These are phyloP conservation scores for Psittacus erithacus DNA, from an alignment of 2,113 vertebrate genomes.

Conservation along the genomic window DNA sequence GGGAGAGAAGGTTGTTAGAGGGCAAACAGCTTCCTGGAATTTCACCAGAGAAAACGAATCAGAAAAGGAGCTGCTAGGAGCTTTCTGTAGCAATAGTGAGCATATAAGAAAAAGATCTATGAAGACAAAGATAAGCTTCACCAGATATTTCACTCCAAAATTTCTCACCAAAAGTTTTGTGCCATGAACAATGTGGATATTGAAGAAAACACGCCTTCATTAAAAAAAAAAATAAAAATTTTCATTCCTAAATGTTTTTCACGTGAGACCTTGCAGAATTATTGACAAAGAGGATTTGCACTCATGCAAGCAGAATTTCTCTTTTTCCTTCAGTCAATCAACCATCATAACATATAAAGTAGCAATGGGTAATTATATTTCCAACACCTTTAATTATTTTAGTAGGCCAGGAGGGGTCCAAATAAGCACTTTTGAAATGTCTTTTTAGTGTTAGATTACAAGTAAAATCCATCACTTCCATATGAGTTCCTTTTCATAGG, in stretches of 20 bases:
- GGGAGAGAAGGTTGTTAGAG: neutral
- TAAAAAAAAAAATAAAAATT: neutral
- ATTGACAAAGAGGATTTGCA: neutral
- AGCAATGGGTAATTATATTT: neutral
- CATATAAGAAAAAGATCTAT: neutral
- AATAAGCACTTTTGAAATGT: conserved; percentile 7
- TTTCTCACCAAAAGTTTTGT: neutral
- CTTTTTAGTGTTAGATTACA: neutral
- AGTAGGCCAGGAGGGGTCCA: neutral
- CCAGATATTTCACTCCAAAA: neutral
- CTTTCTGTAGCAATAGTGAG: neutral
- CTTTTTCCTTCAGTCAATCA: neutral
- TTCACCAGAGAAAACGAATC: neutral
- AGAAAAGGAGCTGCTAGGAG: neutral
- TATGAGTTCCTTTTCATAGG: neutral
- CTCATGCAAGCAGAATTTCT: neutral
- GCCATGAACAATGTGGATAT: neutral
- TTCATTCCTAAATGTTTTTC: neutral
- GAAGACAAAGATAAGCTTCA: conserved; percentile 9
- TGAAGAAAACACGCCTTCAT: neutral
- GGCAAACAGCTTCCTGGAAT: conserved; percentile 1
- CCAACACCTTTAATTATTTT: neutral
- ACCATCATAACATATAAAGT: neutral
- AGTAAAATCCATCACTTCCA: neutral
- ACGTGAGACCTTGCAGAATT: neutral